Evolutionary conservation across 2,113 vertebrate genomes (phyloP), one percentile per base, ranked within the genome.

Genomic region (Leptocoma aspasia): DNA sequence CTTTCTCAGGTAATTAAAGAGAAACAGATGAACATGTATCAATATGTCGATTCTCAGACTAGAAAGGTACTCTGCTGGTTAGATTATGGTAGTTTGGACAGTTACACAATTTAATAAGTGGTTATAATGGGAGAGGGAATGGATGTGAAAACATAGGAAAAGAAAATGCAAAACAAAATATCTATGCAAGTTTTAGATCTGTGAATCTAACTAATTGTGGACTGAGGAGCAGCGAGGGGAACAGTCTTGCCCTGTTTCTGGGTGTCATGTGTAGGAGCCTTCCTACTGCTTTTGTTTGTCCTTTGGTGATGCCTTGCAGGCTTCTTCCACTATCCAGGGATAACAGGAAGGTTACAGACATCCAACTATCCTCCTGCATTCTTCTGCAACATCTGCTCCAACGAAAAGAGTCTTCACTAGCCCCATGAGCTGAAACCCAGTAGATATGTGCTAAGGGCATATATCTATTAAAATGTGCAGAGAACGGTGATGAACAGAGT

Each of bases 1-100:
- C 60, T 95, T 97, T 92, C 76, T 92, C 60, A 59, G 75, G 39
- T 66, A 82, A 86, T 88, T 79, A 95, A 79, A 72, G 53, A 68
- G 41, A 83, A 88, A 49, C 39, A 60, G 73, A 65, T 53, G 76
- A 94, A 92, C 69, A 63, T 35, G n/a, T 41, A 89, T 64, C 73
- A 83, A 27, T 45, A 59, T 68, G 77, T 92, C 0, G 0, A 72
- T 68, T 82, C 49, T 82, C 53, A 93, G 71, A 72, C 37, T 71
- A 39, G 64, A 94, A 77, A 17, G 20, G 52, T 52, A 44, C 10
- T 94, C 64, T 12, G 14, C 31, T 70, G 64, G 47, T 81, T 73
- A 85, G 61, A 82, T 52, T 52, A 68, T 27, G 37, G 83, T 75
- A 44, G 90, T 82, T 66, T 88, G 37, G 35, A 66, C 19, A 78